Percentiles rank a stretch among this genome's conserved stretches.
phyloP scores from a whole-genome alignment of 2,797 vertebrate species.

The Petrocephalus schoutedeni region DNA sequence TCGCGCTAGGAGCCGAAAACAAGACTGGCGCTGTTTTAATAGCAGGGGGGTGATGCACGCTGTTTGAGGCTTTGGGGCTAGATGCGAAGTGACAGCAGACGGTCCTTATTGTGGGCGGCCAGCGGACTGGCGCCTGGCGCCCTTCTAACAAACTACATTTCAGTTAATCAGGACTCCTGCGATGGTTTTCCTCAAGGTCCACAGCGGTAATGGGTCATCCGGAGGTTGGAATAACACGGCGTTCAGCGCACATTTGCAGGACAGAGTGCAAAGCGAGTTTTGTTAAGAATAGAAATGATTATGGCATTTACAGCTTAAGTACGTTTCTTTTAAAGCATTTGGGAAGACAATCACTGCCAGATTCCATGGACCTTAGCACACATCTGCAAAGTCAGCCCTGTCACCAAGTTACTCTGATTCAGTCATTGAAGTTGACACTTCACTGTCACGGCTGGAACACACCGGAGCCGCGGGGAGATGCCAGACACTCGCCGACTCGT shows the following conservation, averaged over 20 bases:
- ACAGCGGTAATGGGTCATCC: constrained; percentile 34
- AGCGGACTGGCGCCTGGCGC: constrained; percentile 82
- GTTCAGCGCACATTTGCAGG: neutral
- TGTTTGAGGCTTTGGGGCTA: constrained; percentile 66
- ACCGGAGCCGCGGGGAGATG: neutral
- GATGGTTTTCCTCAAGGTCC: constrained; percentile 52
- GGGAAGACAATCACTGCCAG: neutral
- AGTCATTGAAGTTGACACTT: neutral
- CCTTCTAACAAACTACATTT: constrained; percentile 66
- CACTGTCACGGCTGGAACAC: neutral
- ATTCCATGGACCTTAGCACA: neutral
- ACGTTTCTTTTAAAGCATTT: neutral
- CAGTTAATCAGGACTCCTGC: constrained; percentile 61
- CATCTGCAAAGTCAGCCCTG: neutral
- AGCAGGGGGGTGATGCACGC: constrained; percentile 38
- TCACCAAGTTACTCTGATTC: neutral
- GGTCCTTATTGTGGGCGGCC: constrained; percentile 75
- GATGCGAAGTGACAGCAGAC: constrained; percentile 83
- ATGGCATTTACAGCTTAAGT: no score
- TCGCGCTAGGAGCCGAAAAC: constrained; percentile 19
- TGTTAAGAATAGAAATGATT: no score
- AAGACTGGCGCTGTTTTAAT: constrained; percentile 44
- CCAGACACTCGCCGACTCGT: neutral
- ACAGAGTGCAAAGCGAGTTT: neutral
- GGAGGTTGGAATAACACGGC: neutral